Evolutionary conservation across 2,113 vertebrate genomes (phyloP).

Genomic region (Oryzias celebensis): DNA sequence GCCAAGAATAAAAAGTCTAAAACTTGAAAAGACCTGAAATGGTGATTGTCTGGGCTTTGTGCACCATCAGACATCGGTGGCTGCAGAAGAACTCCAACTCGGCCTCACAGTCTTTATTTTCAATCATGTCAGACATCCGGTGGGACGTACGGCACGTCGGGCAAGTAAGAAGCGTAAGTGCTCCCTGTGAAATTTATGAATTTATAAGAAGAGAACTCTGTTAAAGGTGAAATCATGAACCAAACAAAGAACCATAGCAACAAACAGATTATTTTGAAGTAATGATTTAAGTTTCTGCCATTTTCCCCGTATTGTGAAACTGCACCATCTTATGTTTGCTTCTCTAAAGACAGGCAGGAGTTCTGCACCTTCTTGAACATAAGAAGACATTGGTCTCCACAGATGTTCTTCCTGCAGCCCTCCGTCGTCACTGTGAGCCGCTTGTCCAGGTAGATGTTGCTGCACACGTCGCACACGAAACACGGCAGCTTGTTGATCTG

Average conservation of each 20-base stretch:
- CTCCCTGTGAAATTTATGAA: slow-evolving; percentile 17
- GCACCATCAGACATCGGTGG: slow-evolving; percentile 50
- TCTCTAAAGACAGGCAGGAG: neutral
- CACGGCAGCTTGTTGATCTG: neutral
- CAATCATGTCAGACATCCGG: slow-evolving; percentile 53
- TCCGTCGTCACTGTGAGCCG: neutral
- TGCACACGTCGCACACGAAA: slow-evolving; percentile 20
- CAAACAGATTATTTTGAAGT: too few relatives aligned
- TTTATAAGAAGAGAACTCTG: too few relatives aligned
- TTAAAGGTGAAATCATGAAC: too few relatives aligned
- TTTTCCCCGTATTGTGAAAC: too few relatives aligned
- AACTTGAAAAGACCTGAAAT: slow-evolving; percentile 8
- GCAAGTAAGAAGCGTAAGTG: slow-evolving; percentile 11
- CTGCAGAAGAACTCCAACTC: slow-evolving; percentile 56
- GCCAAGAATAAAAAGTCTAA: neutral
- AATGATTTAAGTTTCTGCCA: too few relatives aligned
- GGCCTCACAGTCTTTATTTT: slow-evolving; percentile 6
- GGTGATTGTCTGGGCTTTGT: neutral
- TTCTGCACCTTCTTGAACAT: slow-evolving; percentile 46
- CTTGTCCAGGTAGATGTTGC: fast-evolving
- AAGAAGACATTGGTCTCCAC: slow-evolving; percentile 43
- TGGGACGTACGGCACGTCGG: slow-evolving; percentile 38
- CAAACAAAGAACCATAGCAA: too few relatives aligned
- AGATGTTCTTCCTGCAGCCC: slow-evolving; percentile 18
- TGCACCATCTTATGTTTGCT: neutral